These are phyloP conservation scores for Cryptophagus acutangulus DNA, from an alignment of 2,888 invertebrate genomes.

Conservation along the genomic window DNA sequence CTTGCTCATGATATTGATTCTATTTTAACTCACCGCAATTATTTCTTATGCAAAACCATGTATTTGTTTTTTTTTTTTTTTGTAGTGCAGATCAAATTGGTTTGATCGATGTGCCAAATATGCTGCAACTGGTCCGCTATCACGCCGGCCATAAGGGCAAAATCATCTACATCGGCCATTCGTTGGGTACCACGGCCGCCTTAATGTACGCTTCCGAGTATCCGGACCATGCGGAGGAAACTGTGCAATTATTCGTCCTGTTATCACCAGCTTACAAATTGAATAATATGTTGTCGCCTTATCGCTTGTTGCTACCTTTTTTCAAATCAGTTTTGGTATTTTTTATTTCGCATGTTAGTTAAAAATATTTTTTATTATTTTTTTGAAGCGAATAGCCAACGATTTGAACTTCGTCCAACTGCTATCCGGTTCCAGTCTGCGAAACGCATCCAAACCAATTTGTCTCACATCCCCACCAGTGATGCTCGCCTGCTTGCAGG, in stretches of 20 bases:
- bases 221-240: slow-evolving; percentile 53
- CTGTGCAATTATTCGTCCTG: slow-evolving; percentile 51
- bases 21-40: not conserved
- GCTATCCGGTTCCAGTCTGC: slow-evolving; percentile 32
- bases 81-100: slow-evolving; percentile 58
- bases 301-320: slow-evolving; percentile 60
- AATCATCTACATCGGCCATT: slow-evolving; percentile 55
- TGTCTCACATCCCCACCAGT: slow-evolving; percentile 38
- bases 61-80: slow-evolving; percentile 12
- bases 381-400: slow-evolving; percentile 32
- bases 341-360: not conserved
- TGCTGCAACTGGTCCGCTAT: slow-evolving; percentile 52
- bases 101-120: slow-evolving; percentile 54
- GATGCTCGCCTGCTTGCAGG: slow-evolving; percentile 36
- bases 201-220: slow-evolving; percentile 54
- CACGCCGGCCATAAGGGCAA: slow-evolving; percentile 40
- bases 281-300: slow-evolving; percentile 54
- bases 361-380: slow-evolving; percentile 2
- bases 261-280: slow-evolving; percentile 56
- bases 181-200: slow-evolving; percentile 56
- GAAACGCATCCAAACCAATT: slow-evolving; percentile 32
- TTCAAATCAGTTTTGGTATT: slow-evolving; percentile 36
- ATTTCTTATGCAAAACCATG: no score
- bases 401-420: slow-evolving; percentile 36
- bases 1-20: not conserved